Evolutionary conservation across 2,797 vertebrate genomes (phyloP).

Genomic region (Crypturellus tataupa): DNA sequence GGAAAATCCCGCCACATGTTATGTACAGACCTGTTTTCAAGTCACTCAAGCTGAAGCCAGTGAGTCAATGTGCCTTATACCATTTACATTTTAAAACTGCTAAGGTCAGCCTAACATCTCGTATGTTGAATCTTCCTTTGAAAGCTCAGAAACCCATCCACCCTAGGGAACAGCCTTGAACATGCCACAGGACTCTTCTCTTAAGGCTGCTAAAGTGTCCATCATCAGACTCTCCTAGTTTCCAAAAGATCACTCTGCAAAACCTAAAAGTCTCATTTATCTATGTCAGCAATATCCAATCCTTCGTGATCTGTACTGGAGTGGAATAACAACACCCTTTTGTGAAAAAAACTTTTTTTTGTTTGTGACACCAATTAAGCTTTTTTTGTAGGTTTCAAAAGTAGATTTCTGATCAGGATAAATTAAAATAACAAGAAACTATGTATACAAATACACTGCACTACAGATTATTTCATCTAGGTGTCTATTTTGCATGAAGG

Average conservation of each 20-base stretch:
- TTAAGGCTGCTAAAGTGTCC: neutral
- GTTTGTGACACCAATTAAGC: neutral
- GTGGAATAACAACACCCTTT: neutral
- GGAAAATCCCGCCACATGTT: neutral
- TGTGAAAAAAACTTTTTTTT: neutral
- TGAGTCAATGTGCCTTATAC: neutral
- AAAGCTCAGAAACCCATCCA: conserved; percentile 6
- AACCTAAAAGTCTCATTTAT: neutral
- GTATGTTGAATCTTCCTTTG: neutral
- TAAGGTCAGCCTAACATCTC: neutral
- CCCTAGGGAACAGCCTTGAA: neutral
- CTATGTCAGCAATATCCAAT: neutral
- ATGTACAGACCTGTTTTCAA: neutral
- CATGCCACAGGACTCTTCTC: neutral
- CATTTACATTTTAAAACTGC: neutral
- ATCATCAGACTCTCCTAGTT: neutral
- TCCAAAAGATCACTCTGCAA: neutral
- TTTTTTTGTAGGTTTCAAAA: conserved; percentile 6
- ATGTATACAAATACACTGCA: neutral
- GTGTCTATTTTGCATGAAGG: neutral
- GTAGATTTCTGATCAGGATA: neutral
- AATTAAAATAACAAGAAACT: neutral
- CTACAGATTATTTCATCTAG: conserved; percentile 1
- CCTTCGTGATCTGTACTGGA: neutral
- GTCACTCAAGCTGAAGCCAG: neutral